Conservation (phyloP, 2,888 invertebrate genomes). For the Epinotia nisella region DNA sequence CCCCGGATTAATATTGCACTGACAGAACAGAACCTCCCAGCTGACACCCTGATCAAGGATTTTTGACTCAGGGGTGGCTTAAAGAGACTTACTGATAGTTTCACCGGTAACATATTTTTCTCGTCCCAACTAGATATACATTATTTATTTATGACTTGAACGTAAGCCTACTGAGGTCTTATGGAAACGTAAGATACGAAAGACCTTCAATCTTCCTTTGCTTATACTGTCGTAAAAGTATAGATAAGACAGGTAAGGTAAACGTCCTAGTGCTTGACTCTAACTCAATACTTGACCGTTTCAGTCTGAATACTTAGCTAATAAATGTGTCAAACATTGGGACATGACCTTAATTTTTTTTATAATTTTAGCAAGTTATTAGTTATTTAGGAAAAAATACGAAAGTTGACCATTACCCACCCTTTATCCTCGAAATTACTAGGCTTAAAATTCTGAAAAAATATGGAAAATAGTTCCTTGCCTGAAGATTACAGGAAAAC, state of each 20-base stretch:
- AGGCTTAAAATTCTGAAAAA: too few relatives aligned
- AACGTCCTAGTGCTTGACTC: too few relatives aligned
- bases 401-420: too few relatives aligned
- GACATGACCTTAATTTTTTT: too few relatives aligned
- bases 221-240: neutral
- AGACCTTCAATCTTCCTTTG: neutral
- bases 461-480: too few relatives aligned
- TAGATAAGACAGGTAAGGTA: neutral
- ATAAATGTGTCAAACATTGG: too few relatives aligned
- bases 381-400: too few relatives aligned
- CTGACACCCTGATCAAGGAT: constrained; percentile 32
- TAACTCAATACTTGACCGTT: too few relatives aligned
- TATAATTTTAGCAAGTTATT: too few relatives aligned
- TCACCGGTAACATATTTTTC: constrained; percentile 39
- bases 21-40: constrained; percentile 33
- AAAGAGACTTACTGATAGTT: constrained; percentile 35
- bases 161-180: constrained; percentile 3
- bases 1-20: constrained; percentile 13
- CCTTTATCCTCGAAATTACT: too few relatives aligned
- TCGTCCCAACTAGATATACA: constrained; percentile 14
- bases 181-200: neutral
- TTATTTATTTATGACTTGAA: constrained; percentile 37
- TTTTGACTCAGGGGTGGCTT: constrained; percentile 25
- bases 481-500: too few relatives aligned
- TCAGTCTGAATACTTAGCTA: too few relatives aligned